phyloP scores from a whole-genome alignment of 1,140 invertebrate species.

The Lepidurus packardi region DNA sequence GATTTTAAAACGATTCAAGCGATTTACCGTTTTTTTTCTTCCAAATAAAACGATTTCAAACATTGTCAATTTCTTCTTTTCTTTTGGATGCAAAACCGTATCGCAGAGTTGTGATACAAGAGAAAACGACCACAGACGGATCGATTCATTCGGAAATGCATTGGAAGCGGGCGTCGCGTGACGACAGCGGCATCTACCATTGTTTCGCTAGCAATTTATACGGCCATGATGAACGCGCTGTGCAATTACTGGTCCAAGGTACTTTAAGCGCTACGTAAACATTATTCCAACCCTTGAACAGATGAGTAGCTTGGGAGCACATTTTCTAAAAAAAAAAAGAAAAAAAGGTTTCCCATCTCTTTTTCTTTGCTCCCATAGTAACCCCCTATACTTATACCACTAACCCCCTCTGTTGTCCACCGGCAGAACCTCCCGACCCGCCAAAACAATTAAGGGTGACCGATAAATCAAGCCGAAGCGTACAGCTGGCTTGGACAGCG shows the following conservation, averaged over 20 bases:
- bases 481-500: conserved; percentile 43
- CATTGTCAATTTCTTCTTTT: background rate
- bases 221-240: conserved; percentile 83
- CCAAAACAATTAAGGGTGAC: conserved; percentile 43
- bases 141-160: conserved; percentile 7
- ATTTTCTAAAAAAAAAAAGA: too few species aligned
- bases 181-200: conserved; percentile 78
- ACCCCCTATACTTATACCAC: too few species aligned
- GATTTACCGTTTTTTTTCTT: too few species aligned
- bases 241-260: conserved; percentile 87
- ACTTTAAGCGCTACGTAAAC: conserved; percentile 34
- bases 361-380: too few species aligned
- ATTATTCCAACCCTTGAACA: background rate
- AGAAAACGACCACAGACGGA: background rate
- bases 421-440: conserved; percentile 42
- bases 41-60: background rate
- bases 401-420: background rate
- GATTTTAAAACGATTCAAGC: too few species aligned
- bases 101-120: background rate
- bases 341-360: too few species aligned
- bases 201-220: conserved; percentile 82
- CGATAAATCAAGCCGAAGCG: conserved; percentile 41
- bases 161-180: background rate
- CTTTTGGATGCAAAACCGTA: background rate
- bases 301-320: too few species aligned